Conservation (phyloP, 2,888 invertebrate genomes). For the Apamea anceps region DNA sequence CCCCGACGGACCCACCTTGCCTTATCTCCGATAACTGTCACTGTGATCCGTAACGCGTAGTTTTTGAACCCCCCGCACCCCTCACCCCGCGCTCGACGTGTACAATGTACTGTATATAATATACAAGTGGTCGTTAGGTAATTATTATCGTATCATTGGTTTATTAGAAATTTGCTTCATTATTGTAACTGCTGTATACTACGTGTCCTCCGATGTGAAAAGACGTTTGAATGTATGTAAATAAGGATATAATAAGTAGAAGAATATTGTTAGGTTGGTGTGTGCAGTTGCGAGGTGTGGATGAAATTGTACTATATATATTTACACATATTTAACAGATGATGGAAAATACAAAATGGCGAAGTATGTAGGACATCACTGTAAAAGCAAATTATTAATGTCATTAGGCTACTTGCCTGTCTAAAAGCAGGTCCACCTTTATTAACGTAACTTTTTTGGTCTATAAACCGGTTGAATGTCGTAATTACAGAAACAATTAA, state of each 20-base stretch:
- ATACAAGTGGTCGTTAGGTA: constrained; percentile 66
- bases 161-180: constrained; percentile 68
- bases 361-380: background rate
- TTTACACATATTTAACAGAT: background rate
- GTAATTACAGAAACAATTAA: too few species aligned
- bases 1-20: constrained; percentile 85
- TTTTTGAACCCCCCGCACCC: constrained; percentile 76
- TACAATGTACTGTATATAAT: constrained; percentile 65
- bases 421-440: background rate
- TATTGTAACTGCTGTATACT: constrained; percentile 62
- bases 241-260: constrained; percentile 76
- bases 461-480: too few species aligned
- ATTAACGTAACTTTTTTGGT: background rate
- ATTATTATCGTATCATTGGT: constrained; percentile 60
- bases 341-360: background rate
- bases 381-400: background rate
- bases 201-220: constrained; percentile 67
- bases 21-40: constrained; percentile 87
- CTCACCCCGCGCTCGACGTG: constrained; percentile 53
- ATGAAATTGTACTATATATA: constrained; percentile 10
- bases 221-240: constrained; percentile 76
- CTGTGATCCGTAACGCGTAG: constrained; percentile 88
- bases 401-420: background rate
- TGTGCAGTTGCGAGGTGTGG: constrained; percentile 35
- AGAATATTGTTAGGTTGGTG: constrained; percentile 65